Evolutionary conservation across 2,888 invertebrate genomes (phyloP).

Genomic region (Tricholauxania praeusta): DNA sequence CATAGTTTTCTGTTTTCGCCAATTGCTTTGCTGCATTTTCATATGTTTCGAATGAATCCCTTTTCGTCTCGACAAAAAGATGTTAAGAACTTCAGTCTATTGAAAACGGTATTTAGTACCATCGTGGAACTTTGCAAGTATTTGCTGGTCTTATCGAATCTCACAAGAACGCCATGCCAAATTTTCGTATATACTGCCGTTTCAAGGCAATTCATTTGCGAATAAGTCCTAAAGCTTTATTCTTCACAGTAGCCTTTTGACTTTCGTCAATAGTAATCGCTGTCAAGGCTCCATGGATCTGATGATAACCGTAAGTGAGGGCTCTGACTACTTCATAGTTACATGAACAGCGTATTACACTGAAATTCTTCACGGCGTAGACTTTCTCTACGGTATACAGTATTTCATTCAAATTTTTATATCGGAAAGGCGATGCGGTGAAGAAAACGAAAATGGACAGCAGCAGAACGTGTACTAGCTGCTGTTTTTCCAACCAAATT

Average conservation of each 20-base stretch:
- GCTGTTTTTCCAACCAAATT: too few relatives aligned
- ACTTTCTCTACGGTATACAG: background rate
- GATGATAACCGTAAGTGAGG: conserved; percentile 7
- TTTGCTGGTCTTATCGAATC: conserved; percentile 1
- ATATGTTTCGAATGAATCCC: background rate
- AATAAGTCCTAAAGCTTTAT: background rate
- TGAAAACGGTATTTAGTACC: background rate
- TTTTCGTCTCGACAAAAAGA: background rate
- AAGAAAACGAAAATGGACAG: too few relatives aligned
- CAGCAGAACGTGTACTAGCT: too few relatives aligned
- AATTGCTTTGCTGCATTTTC: background rate
- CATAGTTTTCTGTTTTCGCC: too few relatives aligned
- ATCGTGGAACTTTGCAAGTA: background rate
- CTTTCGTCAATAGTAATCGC: background rate
- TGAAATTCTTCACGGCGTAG: conserved; percentile 11
- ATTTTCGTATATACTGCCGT: background rate
- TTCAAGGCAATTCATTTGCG: background rate
- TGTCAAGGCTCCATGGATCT: conserved; percentile 5
- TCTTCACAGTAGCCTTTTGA: background rate
- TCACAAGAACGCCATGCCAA: conserved; percentile 1
- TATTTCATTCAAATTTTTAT: background rate
- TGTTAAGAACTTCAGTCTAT: background rate
- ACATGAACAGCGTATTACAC: conserved; percentile 3
- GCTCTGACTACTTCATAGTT: conserved; percentile 11
- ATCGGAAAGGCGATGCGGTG: too few relatives aligned